Percentiles rank a stretch among this genome's conserved stretches.
Evolutionary conservation across 1,140 invertebrate genomes (phyloP).

Genomic region (Leptopilina boulardi): DNA sequence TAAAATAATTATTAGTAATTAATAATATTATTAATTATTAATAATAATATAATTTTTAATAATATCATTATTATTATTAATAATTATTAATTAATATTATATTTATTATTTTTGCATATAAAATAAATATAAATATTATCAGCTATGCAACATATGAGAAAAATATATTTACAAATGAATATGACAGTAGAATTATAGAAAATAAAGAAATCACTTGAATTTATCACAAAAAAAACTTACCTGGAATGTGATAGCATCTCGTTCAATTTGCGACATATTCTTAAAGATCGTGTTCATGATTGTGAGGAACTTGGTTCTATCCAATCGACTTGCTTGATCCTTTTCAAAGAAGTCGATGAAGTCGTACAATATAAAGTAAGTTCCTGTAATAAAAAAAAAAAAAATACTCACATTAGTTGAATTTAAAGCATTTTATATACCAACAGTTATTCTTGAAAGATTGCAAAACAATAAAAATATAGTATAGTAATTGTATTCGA

Average conservation of each 20-base stretch:
- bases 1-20: no score
- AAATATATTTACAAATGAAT: no score
- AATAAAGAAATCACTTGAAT: not conserved
- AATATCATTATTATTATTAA: no score
- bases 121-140: no score
- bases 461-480: not conserved
- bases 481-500: no score
- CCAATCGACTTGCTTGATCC: conserved; percentile 86
- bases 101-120: no score
- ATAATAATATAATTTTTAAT: no score
- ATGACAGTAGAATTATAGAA: no score
- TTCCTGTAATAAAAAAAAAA: conserved; percentile 81
- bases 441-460: not conserved
- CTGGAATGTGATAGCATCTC: conserved; percentile 94
- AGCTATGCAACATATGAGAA: no score
- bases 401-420: not conserved
- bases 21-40: no score
- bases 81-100: no score
- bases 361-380: conserved; percentile 93
- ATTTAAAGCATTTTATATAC: not conserved
- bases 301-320: conserved; percentile 88
- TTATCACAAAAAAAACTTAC: conserved; percentile 77
- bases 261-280: conserved; percentile 87
- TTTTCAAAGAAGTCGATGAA: conserved; percentile 94
- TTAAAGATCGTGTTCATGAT: conserved; percentile 93